Evolutionary conservation across 1,140 invertebrate genomes (phyloP).

Genomic region (Drosophila simulans): DNA sequence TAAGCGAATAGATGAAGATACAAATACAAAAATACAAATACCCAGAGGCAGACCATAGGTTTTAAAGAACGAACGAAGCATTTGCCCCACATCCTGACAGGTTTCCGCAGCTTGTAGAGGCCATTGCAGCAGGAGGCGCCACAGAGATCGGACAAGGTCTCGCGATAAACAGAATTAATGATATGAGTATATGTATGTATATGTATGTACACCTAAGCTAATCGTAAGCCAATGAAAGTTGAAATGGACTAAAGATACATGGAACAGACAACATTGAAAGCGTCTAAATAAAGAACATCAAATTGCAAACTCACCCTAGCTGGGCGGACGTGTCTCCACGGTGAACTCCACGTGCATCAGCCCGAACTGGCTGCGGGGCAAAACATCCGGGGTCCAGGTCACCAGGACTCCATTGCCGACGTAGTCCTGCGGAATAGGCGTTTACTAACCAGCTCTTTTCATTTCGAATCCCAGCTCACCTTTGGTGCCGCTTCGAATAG

Average conservation of each 20-base stretch:
- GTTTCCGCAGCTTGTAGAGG: slow-evolving; percentile 57
- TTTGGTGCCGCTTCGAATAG: slow-evolving; percentile 37
- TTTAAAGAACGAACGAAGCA: slow-evolving; percentile 54
- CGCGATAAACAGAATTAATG: slow-evolving; percentile 49
- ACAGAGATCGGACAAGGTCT: slow-evolving; percentile 21
- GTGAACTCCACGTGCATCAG: slow-evolving; percentile 68
- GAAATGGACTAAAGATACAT: slow-evolving; percentile 46
- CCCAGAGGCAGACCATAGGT: slow-evolving; percentile 63
- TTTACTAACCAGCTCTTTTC: neutral
- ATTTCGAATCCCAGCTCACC: neutral
- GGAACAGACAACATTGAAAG: slow-evolving; percentile 59
- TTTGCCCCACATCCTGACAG: slow-evolving; percentile 16
- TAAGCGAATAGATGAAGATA: slow-evolving; percentile 58
- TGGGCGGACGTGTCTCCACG: slow-evolving; percentile 44
- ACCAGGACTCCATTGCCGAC: slow-evolving; percentile 57
- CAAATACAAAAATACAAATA: slow-evolving; percentile 27
- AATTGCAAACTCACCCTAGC: slow-evolving; percentile 40
- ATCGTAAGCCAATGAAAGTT: slow-evolving; percentile 72
- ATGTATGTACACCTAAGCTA: slow-evolving; percentile 75
- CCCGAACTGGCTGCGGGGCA: slow-evolving; percentile 73
- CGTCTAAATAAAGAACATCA: slow-evolving; percentile 73
- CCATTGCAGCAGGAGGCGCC: slow-evolving; percentile 11
- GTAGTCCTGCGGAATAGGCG: slow-evolving; percentile 8
- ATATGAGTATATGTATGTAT: slow-evolving; percentile 54
- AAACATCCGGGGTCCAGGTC: slow-evolving; percentile 66